A percentile compares a stretch with the other conserved stretches of the same genome.
phyloP scores from a whole-genome alignment of 1,140 invertebrate species.

The Bombus cullumanus region DNA sequence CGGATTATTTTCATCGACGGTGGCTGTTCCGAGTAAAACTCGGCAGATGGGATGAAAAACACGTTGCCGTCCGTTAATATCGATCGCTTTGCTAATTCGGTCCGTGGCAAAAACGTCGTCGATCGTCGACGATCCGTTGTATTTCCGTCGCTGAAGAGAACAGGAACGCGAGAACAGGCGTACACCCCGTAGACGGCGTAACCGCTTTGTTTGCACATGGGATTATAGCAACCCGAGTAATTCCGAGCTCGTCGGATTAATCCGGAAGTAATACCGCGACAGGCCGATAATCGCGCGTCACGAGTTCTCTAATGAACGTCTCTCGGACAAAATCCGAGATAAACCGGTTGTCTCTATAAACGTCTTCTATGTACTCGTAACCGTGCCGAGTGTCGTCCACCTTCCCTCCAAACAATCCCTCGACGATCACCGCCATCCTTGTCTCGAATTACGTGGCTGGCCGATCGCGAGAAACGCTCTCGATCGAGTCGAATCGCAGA shows the following conservation, averaged over 20 bases:
- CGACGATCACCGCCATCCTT: too few species aligned
- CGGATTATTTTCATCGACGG: too few species aligned
- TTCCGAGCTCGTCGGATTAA: conserved; percentile 53
- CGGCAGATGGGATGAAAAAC: too few species aligned
- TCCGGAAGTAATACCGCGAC: conserved; percentile 60
- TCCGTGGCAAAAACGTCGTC: too few species aligned
- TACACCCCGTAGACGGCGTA: background rate
- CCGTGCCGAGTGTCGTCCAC: conserved; percentile 4
- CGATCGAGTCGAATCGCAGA: conserved; percentile 1
- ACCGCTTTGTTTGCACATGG: conserved; percentile 27
- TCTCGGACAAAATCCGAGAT: conserved; percentile 41
- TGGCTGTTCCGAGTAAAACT: too few species aligned
- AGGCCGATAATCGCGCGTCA: conserved; percentile 43
- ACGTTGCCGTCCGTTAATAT: background rate
- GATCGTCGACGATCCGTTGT: too few species aligned
- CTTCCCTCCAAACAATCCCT: background rate
- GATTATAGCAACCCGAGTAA: conserved; percentile 52
- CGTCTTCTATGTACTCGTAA: background rate
- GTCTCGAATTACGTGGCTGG: too few species aligned
- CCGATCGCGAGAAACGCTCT: background rate
- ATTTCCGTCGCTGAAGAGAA: too few species aligned
- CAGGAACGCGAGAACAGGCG: background rate
- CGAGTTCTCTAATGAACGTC: conserved; percentile 43
- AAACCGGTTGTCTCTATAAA: conserved; percentile 35
- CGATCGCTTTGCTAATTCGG: background rate